phyloP scores from a whole-genome alignment of 2,797 vertebrate species.

The Gymnopithys bicolor region DNA sequence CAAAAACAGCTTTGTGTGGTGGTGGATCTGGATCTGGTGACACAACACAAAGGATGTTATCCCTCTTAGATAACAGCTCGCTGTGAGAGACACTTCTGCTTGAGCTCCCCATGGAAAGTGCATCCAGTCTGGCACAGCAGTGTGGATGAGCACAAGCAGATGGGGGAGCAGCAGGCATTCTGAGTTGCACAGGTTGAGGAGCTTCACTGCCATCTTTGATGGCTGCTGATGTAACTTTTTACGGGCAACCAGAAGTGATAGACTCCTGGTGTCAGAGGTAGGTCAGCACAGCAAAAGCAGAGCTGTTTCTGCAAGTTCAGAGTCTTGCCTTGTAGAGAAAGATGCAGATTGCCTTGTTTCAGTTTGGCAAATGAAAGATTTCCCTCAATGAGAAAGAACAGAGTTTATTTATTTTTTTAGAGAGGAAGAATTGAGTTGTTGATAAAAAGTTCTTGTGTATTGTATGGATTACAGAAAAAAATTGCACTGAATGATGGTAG shows the following conservation, averaged over 20 bases:
- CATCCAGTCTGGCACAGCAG: neutral
- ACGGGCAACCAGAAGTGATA: neutral
- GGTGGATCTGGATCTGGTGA: neutral
- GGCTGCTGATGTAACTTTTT: neutral
- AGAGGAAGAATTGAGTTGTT: neutral
- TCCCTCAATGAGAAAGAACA: neutral
- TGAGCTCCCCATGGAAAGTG: neutral
- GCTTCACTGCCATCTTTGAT: neutral
- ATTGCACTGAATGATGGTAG: neutral
- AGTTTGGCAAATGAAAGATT: neutral
- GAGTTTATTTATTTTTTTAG: neutral
- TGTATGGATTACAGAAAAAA: neutral
- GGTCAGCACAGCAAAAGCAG: neutral
- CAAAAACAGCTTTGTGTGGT: neutral
- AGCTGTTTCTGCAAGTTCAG: neutral
- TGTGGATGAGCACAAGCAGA: neutral
- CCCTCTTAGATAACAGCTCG: accelerated
- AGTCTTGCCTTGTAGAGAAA: neutral
- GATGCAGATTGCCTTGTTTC: neutral
- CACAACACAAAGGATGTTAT: neutral
- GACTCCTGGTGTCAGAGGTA: neutral
- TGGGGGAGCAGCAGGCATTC: neutral
- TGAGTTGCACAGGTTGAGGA: neutral
- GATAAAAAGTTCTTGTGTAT: neutral
- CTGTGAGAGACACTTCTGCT: neutral